These are phyloP conservation scores for Podargus strigoides DNA, from an alignment of 2,797 vertebrate genomes.

Conservation along the genomic window DNA sequence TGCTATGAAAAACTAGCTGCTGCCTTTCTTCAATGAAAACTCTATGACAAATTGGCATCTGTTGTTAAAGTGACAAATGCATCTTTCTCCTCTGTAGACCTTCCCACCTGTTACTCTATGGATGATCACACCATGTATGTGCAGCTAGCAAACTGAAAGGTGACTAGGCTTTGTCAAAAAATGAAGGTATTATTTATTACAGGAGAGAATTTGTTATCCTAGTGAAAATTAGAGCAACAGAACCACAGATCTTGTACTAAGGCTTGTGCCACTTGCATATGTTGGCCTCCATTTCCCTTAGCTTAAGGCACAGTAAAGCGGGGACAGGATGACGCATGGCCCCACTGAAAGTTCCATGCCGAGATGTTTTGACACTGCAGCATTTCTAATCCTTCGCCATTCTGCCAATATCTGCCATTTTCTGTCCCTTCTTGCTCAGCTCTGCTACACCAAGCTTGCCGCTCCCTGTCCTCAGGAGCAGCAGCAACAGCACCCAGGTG, in stretches of 20 bases:
- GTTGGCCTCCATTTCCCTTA: not conserved
- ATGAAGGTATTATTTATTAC: not conserved
- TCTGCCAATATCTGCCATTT: not conserved
- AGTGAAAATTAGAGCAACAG: not conserved
- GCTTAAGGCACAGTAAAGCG: not conserved
- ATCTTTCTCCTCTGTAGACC: not conserved
- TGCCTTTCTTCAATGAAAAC: not conserved
- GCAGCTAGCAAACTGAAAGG: not conserved
- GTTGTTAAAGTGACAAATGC: not conserved
- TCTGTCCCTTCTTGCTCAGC: not conserved
- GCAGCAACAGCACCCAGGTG: not conserved
- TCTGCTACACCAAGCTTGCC: rapidly evolving
- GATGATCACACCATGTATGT: not conserved
- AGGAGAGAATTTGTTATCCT: not conserved
- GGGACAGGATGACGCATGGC: not conserved
- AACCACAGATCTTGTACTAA: not conserved
- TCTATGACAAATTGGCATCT: not conserved
- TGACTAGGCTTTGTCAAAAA: not conserved
- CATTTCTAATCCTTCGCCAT: not conserved
- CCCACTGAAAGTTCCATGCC: not conserved
- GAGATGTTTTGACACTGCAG: not conserved
- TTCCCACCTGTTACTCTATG: not conserved
- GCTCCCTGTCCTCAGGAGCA: not conserved
- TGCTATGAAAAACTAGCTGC: not conserved
- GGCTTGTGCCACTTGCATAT: not conserved